A percentile compares a stretch with the other conserved stretches of the same genome.
Evolutionary conservation across 2,113 vertebrate species (phyloP).

Genomic region (Hassar affinis): DNA sequence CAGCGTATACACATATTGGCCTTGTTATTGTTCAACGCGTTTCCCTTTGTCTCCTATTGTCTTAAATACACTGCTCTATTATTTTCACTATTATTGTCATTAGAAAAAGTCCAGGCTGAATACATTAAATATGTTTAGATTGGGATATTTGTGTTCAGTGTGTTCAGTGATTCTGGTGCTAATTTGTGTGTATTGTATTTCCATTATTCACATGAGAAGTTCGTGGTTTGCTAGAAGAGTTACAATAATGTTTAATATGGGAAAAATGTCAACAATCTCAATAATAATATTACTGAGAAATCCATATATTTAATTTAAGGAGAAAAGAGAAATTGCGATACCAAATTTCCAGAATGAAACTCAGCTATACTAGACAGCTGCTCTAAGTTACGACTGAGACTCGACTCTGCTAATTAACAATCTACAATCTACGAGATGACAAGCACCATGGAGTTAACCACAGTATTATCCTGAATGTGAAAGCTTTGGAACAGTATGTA

Average conservation of each 20-base stretch:
- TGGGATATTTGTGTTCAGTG: background rate
- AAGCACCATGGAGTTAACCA: background rate
- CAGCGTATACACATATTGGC: background rate
- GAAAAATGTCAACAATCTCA: background rate
- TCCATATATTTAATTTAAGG: background rate
- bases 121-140: background rate
- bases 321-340: background rate
- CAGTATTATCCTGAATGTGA: background rate
- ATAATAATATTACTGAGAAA: background rate
- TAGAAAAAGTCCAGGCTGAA: background rate
- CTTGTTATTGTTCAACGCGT: background rate
- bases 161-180: background rate
- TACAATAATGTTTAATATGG: background rate
- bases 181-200: background rate
- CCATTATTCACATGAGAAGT: background rate
- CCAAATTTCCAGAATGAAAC: background rate
- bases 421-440: background rate
- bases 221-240: background rate
- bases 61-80: background rate
- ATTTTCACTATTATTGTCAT: background rate
- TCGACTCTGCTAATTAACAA: background rate
- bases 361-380: background rate
- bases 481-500: background rate
- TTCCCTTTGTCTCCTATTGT: background rate
- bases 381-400: background rate